Evolutionary conservation across 53 echinoderm and acorn worm species (phyloP).

Genomic region (Astropecten irregularis): DNA sequence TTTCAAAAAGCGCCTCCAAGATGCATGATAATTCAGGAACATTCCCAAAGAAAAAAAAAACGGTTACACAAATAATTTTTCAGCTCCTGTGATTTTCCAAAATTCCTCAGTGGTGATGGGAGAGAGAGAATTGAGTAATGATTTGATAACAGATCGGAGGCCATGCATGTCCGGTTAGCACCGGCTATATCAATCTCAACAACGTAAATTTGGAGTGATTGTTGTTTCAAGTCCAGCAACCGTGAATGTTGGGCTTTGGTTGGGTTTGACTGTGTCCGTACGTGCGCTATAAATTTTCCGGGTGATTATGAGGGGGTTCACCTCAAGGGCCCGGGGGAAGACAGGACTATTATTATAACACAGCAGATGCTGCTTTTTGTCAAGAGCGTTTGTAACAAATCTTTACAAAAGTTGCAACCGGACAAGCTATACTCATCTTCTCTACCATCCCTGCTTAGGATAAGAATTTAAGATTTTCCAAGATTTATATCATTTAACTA

Average conservation of each 20-base stretch:
- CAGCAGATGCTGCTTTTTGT: no score
- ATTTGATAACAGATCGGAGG: conserved; percentile 9
- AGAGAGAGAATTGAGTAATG: background rate
- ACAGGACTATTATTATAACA: no score
- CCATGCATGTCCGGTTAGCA: conserved; percentile 37
- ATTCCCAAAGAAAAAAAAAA: background rate
- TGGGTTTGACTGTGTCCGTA: conserved; percentile 9
- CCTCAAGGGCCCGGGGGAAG: background rate
- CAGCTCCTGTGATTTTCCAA: conserved; percentile 2
- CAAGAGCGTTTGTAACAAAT: no score
- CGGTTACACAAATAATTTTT: background rate
- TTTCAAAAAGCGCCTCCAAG: no score
- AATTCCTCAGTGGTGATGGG: background rate
- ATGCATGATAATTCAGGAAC: conserved; percentile 18
- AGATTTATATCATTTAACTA: no score
- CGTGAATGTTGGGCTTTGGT: background rate
- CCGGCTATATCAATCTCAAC: conserved; percentile 30
- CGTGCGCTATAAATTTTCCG: background rate
- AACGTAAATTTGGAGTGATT: conserved; percentile 18
- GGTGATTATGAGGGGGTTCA: conserved; percentile 5
- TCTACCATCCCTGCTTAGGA: no score
- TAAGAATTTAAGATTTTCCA: no score
- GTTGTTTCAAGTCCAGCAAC: conserved; percentile 7
- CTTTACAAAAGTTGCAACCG: no score
- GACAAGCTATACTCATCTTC: no score